phyloP scores from a whole-genome alignment of 2,888 invertebrate species.

The Tiliacea citrago region DNA sequence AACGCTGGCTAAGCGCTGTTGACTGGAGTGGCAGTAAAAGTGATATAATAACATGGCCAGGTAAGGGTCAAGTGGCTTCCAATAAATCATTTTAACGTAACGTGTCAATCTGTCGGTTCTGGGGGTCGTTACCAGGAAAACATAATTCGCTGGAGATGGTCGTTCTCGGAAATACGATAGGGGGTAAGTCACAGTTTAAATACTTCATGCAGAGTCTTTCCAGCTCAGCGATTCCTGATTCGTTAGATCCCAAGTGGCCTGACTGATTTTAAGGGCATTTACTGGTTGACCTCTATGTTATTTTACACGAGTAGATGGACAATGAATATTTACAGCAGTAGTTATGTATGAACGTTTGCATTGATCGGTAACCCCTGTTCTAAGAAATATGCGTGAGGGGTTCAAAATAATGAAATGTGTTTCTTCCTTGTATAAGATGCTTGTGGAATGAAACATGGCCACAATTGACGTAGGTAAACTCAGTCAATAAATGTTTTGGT shows the following conservation, averaged over 20 bases:
- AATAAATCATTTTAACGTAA: conserved; percentile 49
- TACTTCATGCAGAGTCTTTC: conserved; percentile 8
- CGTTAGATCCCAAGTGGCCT: conserved; percentile 20
- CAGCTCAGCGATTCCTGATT: conserved; percentile 12
- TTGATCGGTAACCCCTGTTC: background rate
- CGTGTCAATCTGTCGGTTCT: conserved; percentile 29
- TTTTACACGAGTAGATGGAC: background rate
- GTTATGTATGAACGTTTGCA: background rate
- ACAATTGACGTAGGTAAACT: no score
- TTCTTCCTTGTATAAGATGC: no score
- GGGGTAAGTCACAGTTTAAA: background rate
- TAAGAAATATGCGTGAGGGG: no score
- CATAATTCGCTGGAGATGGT: conserved; percentile 17
- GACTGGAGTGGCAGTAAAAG: conserved; percentile 51
- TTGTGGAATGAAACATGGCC: no score
- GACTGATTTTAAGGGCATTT: conserved; percentile 1
- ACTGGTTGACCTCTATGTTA: conserved; percentile 4
- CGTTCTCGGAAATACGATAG: background rate
- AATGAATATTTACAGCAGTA: background rate
- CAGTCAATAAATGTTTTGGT: no score
- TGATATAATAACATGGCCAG: conserved; percentile 55
- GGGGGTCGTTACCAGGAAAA: conserved; percentile 29
- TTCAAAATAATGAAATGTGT: no score
- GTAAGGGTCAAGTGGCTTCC: conserved; percentile 24
- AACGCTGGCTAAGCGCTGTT: conserved; percentile 43